Conservation (phyloP, 2,888 invertebrate species). For the Nipponacmea schrenckii region DNA sequence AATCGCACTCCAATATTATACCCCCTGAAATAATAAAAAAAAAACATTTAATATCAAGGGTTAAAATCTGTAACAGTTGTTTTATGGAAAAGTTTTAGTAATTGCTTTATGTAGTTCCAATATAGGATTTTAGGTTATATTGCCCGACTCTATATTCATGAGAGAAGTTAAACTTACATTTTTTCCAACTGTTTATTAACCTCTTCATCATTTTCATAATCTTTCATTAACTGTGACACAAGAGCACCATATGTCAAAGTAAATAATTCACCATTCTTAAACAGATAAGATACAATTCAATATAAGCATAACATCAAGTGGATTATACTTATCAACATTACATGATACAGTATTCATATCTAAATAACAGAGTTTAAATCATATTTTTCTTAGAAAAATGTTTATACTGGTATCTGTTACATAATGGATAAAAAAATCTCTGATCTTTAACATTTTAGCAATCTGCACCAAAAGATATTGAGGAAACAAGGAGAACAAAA, state of each 20-base stretch:
- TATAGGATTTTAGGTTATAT: neutral
- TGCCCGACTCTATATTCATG: neutral
- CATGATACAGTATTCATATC: too few relatives aligned
- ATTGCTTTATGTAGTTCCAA: neutral
- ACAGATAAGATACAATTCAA: constrained; percentile 29
- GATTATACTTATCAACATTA: too few relatives aligned
- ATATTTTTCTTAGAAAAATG: too few relatives aligned
- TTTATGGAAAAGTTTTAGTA: too few relatives aligned
- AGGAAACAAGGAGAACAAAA: too few relatives aligned
- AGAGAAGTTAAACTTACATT: constrained; percentile 56
- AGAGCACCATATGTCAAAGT: constrained; percentile 97
- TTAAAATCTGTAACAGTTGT: neutral
- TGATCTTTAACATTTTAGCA: too few relatives aligned
- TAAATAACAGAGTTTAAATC: too few relatives aligned
- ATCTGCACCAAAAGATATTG: too few relatives aligned
- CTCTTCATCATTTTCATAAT: constrained; percentile 95
- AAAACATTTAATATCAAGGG: constrained; percentile 36
- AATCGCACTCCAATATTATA: constrained; percentile 98
- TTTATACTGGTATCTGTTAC: too few relatives aligned
- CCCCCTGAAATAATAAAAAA: constrained; percentile 72
- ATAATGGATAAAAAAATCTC: too few relatives aligned
- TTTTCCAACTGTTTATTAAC: constrained; percentile 86
- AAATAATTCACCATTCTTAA: constrained; percentile 92
- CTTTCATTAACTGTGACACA: constrained; percentile 95
- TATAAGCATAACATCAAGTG: neutral